A percentile compares a stretch with the other conserved stretches of the same genome.
Conservation (phyloP, 2,797 vertebrate genomes). For the Lepilemur ruficaudatus region DNA sequence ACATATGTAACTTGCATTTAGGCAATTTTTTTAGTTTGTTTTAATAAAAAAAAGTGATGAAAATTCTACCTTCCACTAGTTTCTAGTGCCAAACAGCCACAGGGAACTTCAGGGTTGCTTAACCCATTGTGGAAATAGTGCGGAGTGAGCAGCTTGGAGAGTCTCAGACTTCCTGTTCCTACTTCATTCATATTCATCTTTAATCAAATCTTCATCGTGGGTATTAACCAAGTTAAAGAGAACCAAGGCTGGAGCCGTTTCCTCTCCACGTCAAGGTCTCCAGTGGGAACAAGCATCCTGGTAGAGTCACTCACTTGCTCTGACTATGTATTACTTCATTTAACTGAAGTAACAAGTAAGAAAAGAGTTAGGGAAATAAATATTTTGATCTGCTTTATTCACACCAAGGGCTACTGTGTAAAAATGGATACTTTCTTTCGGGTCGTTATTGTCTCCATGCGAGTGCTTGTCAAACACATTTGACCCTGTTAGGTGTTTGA, state of each 20-base stretch:
- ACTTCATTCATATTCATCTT: neutral
- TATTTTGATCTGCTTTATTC: neutral
- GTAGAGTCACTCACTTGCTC: neutral
- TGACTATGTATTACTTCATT: neutral
- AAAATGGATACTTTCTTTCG: neutral
- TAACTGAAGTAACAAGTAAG: neutral
- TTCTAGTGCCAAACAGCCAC: neutral
- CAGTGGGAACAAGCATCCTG: neutral
- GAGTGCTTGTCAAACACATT: neutral
- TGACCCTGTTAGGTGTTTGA: neutral
- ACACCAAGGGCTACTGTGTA: neutral
- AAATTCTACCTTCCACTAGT: neutral
- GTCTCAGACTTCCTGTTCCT: neutral
- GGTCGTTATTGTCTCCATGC: rapidly evolving
- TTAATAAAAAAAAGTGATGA: neutral
- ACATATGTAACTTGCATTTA: neutral
- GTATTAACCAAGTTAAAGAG: neutral
- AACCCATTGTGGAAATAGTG: rapidly evolving
- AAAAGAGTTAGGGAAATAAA: neutral
- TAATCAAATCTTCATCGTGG: neutral
- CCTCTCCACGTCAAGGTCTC: neutral
- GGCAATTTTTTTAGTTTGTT: neutral
- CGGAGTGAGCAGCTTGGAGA: neutral
- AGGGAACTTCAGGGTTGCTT: neutral
- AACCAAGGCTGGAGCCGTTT: neutral